These are phyloP conservation scores for Rissa tridactyla DNA, from an alignment of 2,113 vertebrate species.

Conservation along the genomic window DNA sequence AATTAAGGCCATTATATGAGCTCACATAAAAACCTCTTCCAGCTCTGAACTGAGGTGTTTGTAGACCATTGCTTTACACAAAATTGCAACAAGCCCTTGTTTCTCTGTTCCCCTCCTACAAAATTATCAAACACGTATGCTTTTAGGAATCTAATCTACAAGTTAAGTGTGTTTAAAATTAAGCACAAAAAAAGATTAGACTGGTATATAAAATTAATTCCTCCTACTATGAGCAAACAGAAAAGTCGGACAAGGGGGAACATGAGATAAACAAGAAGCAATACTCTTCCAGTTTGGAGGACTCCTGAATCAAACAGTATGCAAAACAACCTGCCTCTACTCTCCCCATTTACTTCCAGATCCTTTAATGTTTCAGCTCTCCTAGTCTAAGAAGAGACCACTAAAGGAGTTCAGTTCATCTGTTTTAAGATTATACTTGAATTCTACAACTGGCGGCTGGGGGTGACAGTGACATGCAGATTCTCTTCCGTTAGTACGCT, in stretches of 20 bases:
- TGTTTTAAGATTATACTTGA: neutral
- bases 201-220: neutral
- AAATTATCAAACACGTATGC: neutral
- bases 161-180: neutral
- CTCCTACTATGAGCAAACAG: neutral
- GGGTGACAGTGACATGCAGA: accelerated
- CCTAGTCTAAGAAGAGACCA: neutral
- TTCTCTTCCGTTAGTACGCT: neutral
- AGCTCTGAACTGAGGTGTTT: neutral
- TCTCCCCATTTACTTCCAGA: neutral
- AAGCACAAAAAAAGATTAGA: neutral
- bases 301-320: neutral
- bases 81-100: neutral
- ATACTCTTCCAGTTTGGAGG: neutral
- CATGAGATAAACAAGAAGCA: neutral
- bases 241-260: neutral
- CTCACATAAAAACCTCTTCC: neutral
- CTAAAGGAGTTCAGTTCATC: neutral
- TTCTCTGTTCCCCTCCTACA: neutral
- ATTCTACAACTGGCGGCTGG: neutral
- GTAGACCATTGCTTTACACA: neutral
- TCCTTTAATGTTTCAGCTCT: neutral
- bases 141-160: neutral
- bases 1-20: neutral
- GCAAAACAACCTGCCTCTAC: neutral